Percentiles rank a stretch among this genome's conserved stretches.
These are phyloP conservation scores for Bellardia pandia DNA, from an alignment of 2,888 invertebrate species.

Conservation along the genomic window DNA sequence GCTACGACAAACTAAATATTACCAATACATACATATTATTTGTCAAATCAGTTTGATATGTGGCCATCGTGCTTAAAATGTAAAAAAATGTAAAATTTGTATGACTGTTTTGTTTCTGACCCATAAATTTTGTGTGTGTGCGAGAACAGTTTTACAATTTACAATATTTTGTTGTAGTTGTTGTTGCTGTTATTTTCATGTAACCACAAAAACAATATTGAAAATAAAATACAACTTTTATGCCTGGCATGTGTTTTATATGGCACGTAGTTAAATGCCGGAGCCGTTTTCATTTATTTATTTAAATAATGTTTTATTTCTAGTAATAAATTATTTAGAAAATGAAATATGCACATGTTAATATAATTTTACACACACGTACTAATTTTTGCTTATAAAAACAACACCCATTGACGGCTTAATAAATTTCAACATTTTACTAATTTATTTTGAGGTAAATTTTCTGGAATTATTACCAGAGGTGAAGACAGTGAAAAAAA, in stretches of 20 bases:
- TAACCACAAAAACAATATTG: slow-evolving; percentile 49
- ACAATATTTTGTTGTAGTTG: slow-evolving; percentile 5
- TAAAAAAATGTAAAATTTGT: slow-evolving; percentile 8
- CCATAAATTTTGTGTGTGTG: slow-evolving; percentile 30
- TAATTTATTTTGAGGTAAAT: slow-evolving; percentile 27
- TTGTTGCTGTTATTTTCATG: neutral
- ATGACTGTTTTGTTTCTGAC: slow-evolving; percentile 22
- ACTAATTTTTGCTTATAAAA: neutral
- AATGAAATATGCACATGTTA: neutral
- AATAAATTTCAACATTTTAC: slow-evolving; percentile 41
- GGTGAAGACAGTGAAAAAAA: neutral
- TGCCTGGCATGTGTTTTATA: slow-evolving; percentile 60
- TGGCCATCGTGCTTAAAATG: too few relatives aligned
- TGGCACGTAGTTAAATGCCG: slow-evolving; percentile 42
- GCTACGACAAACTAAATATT: too few relatives aligned
- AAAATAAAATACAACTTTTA: slow-evolving; percentile 61
- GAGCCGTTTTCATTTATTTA: slow-evolving; percentile 25
- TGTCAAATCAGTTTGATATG: too few relatives aligned
- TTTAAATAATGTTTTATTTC: slow-evolving; percentile 52
- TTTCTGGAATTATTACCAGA: slow-evolving; percentile 4
- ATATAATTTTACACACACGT: neutral
- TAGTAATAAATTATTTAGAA: slow-evolving; percentile 52
- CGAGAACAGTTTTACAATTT: slow-evolving; percentile 14
- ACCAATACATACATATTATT: too few relatives aligned
- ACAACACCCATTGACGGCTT: neutral